Conservation (phyloP, 1,140 invertebrate genomes). For the Tetramorium parvispinum region DNA sequence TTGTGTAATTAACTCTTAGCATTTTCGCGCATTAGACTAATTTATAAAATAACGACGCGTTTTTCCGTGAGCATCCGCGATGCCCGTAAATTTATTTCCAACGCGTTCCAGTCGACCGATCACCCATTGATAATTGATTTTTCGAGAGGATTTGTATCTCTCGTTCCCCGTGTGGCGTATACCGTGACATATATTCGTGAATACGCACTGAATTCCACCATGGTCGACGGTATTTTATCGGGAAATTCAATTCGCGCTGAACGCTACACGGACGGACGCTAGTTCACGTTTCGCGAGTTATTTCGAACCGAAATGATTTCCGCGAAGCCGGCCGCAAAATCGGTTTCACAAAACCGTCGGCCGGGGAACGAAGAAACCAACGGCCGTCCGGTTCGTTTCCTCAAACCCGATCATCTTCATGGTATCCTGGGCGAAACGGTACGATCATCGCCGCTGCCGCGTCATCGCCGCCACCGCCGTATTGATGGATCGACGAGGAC, state of each 20-base stretch:
- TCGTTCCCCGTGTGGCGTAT: not conserved
- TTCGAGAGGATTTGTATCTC: slow-evolving; percentile 32
- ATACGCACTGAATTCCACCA: not conserved
- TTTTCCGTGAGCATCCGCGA: not conserved
- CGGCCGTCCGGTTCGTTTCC: not conserved
- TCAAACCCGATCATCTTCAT: slow-evolving; percentile 58
- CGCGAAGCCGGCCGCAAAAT: slow-evolving; percentile 11
- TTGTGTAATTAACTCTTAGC: slow-evolving; percentile 7
- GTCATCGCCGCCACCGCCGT: not conserved
- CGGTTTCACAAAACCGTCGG: slow-evolving; percentile 14
- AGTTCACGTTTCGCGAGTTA: slow-evolving; percentile 15
- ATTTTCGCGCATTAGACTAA: not conserved
- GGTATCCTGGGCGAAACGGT: not conserved
- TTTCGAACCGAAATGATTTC: slow-evolving; percentile 27
- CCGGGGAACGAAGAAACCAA: slow-evolving; percentile 9
- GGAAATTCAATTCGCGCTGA: not conserved
- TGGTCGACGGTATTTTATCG: slow-evolving; percentile 6
- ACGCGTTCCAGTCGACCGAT: slow-evolving; percentile 25
- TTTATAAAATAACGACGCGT: not conserved
- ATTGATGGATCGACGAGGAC: slow-evolving; percentile 54
- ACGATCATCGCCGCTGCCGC: not conserved
- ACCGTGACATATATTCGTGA: slow-evolving; percentile 5
- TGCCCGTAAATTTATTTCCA: not conserved
- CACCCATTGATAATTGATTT: slow-evolving; percentile 25
- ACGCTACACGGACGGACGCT: not conserved